phyloP scores from a whole-genome alignment of 2,888 invertebrate genomes.

The Lottia scabra region DNA sequence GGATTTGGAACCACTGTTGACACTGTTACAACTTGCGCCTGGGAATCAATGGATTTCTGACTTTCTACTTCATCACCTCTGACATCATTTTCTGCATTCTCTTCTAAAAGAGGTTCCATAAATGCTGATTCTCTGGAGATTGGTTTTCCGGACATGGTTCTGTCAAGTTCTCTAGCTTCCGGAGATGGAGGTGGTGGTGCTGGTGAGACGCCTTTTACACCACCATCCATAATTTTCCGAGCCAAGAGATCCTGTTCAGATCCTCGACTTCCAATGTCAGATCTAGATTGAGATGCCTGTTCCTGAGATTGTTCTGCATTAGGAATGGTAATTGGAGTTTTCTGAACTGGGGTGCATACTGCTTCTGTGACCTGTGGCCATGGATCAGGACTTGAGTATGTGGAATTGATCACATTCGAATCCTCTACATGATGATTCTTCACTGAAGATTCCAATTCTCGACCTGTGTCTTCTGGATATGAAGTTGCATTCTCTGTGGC shows the following conservation, averaged over 20 bases:
- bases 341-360: conserved; percentile 24
- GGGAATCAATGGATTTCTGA: conserved; percentile 24
- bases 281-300: conserved; percentile 22
- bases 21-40: conserved; percentile 35
- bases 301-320: conserved; percentile 12
- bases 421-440: neutral
- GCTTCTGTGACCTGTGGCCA: conserved; percentile 57
- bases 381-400: conserved; percentile 47
- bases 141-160: conserved; percentile 13
- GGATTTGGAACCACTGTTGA: conserved; percentile 38
- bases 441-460: no score
- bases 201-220: conserved; percentile 46
- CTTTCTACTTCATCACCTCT: conserved; percentile 4
- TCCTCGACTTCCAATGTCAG: conserved; percentile 25
- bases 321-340: conserved; percentile 17
- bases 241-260: conserved; percentile 21
- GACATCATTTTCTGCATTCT: conserved; percentile 21
- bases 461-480: no score
- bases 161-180: conserved; percentile 41
- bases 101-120: conserved; percentile 48
- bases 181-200: conserved; percentile 64
- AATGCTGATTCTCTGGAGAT: conserved; percentile 37
- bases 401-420: conserved; percentile 29
- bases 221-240: conserved; percentile 29
- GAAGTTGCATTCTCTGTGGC: no score